These are phyloP conservation scores for Noctua fimbriata DNA, from an alignment of 2,888 invertebrate genomes.

Conservation along the genomic window DNA sequence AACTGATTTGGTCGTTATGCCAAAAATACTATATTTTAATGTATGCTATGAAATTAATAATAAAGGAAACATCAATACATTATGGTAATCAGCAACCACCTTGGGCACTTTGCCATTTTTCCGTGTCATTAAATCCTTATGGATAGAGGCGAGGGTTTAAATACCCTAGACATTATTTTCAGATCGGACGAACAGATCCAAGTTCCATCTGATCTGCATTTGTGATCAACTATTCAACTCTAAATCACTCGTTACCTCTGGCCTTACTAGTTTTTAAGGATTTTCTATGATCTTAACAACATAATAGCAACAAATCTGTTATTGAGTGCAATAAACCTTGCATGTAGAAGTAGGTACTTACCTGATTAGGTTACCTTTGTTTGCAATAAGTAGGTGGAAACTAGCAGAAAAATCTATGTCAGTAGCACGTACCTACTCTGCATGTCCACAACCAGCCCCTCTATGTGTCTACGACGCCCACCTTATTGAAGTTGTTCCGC, in stretches of 20 bases:
- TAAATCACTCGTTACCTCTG: conserved; percentile 36
- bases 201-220: conserved; percentile 18
- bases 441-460: neutral
- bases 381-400: conserved; percentile 6
- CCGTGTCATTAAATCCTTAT: neutral
- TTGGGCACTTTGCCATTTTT: conserved; percentile 6
- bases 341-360: conserved; percentile 18
- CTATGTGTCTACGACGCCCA: neutral
- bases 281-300: conserved; percentile 52
- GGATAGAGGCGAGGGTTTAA: neutral
- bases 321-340: conserved; percentile 42
- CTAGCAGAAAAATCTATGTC: neutral
- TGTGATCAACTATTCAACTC: conserved; percentile 14
- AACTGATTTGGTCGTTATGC: neutral
- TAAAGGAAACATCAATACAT: neutral
- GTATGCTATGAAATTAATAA: neutral
- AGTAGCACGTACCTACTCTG: conserved; percentile 3
- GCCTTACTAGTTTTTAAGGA: conserved; percentile 41
- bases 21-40: neutral
- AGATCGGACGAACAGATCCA: neutral
- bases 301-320: conserved; percentile 46
- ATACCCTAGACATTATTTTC: neutral
- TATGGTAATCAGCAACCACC: neutral
- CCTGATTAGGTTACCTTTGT: conserved; percentile 33
- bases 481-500: neutral